Conservation (phyloP, 2,113 vertebrate species). For the Pelecanus crispus region DNA sequence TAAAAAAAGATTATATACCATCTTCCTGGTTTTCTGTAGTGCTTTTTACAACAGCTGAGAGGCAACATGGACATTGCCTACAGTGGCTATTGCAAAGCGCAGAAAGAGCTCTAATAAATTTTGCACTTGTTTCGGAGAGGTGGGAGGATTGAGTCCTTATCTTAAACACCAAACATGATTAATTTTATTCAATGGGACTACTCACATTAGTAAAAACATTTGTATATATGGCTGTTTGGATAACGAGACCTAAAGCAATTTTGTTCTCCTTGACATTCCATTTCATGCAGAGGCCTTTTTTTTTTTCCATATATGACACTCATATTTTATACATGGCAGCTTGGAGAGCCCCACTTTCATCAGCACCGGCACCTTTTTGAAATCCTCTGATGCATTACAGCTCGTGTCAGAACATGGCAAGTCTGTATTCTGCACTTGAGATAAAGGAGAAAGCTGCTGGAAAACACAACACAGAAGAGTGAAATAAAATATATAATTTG, state of each 20-base stretch:
- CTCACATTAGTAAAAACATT: not conserved
- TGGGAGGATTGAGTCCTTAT: not conserved
- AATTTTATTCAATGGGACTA: not conserved
- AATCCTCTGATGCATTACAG: not conserved
- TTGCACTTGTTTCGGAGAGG: not conserved
- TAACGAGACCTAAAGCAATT: not conserved
- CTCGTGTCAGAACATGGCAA: fast-evolving
- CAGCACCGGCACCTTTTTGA: not conserved
- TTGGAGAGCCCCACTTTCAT: not conserved
- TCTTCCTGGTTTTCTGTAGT: not conserved
- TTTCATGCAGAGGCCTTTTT: not conserved
- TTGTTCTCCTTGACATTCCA: not conserved
- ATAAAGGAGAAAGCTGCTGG: not conserved
- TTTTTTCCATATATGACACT: not conserved
- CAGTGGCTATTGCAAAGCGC: not conserved
- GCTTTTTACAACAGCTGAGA: not conserved
- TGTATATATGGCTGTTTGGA: not conserved
- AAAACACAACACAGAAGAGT: not conserved
- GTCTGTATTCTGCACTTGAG: not conserved
- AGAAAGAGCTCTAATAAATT: not conserved
- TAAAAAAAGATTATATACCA: too few species aligned
- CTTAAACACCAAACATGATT: not conserved
- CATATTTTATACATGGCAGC: constrained; percentile 6
- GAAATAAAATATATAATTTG: not conserved
- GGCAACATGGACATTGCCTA: not conserved